Evolutionary conservation across 1,140 invertebrate species (phyloP), one percentile per base, ranked within the genome.

Genomic region (Lucilia sericata): DNA sequence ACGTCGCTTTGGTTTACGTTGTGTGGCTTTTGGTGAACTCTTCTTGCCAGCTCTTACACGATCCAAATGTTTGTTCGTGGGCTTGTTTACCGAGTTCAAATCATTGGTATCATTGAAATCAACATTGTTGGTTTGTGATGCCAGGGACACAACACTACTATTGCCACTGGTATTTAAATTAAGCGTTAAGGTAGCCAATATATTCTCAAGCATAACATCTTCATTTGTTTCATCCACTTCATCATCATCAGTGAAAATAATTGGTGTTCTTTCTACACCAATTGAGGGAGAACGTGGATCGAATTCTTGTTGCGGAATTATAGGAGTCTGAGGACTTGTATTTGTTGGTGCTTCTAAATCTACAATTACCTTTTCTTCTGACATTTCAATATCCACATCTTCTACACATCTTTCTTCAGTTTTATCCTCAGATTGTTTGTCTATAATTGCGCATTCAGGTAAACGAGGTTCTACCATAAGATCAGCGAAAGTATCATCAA

Each of bases 251-350:
- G 88, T 88, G 19, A 92, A 88, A 60, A 92, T 88, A 30, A 92
- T 92, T 2, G 92, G 92, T 14, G 92, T 92, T 36, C 92, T 88
- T 60, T 89, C 88, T 60, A 92, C 89, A n/a, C 91, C 91, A 10
- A 91, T 75, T 30, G 88, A 91, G 4, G 92, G 92, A 2, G 92
- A 92, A 2, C 92, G 88, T 0, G 92, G 92, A 90, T 92, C 92
- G n/a, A 88, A 80, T 17, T 55, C 65, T 7, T 81, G 82, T 81
- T 84, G 85, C 25, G 74, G 5, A 47, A 75, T 60, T 1, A 78
- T 36, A 9, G 86, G 84, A 2, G 87, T 85, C 34, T 74, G 82
- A 8, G 84, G 83, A 9, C 10, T 25, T 21, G 19, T 21, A 30
- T 34, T 14, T 30, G 3, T 30, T 30, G 14, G 21, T 12, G 65